Evolutionary conservation across 2,113 vertebrate genomes (phyloP), one percentile per base, ranked within the genome.

Genomic region (Gallinago undulata): DNA sequence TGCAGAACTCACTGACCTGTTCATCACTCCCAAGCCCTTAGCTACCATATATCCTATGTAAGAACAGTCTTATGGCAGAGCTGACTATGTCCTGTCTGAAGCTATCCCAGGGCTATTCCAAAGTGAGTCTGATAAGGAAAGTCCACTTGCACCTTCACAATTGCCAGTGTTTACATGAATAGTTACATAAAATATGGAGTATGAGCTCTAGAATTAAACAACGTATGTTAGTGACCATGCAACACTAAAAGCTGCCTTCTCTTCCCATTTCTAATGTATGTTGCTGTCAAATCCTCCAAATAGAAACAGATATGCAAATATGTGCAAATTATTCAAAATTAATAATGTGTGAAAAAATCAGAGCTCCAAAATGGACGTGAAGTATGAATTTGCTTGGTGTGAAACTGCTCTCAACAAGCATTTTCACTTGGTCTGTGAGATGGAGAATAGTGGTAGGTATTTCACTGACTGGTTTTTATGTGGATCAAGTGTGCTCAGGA

Each of bases 1-100:
- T 10, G 13, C 13, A 45, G 66, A 78, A 28, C 21, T 53, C 48
- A 28, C 28, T 30, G 43, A 51, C 7, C 10, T 39, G 15, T 13
- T 56, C 64, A 14, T 84, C 19, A 7, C 21, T 70, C 31, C 27
- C 13, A 67, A 50, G 47, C 8, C 50, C 9, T 87, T 28, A 66
- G 28, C 47, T 67, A 16, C 28, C 0, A 0, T 41, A 50, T 33
- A 22, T 75, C 22, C 10, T 50, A 1, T 7, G 17, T 43, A 68
- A 56, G 19, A 89, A 12, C 22, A 85, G 6, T 23, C 19, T 66
- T 23, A 9, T 2, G 18, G 39, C 2, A 85, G 19, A 64, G 43
- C 9, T 31, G 16, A 19, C 14, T 35, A 31, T 75, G 30, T 51
- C 19, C 57, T 76, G 21, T 3, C 48, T 85, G 56, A 69, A 77